Evolutionary conservation across 2,888 invertebrate species (phyloP).

Genomic region (Erannis defoliaria): DNA sequence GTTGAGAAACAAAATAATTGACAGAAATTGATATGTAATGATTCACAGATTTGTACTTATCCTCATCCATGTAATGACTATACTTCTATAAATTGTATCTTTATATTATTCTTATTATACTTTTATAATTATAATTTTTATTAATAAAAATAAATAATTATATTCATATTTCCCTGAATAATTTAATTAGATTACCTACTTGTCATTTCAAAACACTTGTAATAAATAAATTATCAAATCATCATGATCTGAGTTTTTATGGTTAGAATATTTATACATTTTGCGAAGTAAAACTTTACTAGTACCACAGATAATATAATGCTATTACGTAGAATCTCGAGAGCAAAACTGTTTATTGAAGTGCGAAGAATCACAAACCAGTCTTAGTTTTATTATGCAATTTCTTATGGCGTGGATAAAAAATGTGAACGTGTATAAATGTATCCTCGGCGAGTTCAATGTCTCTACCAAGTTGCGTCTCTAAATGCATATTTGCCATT

Average conservation of each 20-base stretch:
- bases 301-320: too few species aligned
- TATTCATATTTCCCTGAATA: too few species aligned
- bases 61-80: too few species aligned
- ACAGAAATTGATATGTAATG: too few species aligned
- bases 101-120: too few species aligned
- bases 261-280: conserved; percentile 20
- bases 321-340: conserved; percentile 49
- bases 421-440: conserved; percentile 32
- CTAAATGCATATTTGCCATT: conserved; percentile 45
- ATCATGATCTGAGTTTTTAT: conserved; percentile 18
- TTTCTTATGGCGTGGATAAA: conserved; percentile 50
- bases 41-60: too few species aligned
- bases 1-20: too few species aligned
- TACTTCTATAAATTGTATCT: too few species aligned
- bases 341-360: conserved; percentile 53
- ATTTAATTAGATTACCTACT: too few species aligned
- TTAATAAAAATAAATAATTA: too few species aligned
- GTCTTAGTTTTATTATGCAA: conserved; percentile 60
- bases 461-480: conserved; percentile 45
- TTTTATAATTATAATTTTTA: too few species aligned
- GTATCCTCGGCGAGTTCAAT: conserved; percentile 49
- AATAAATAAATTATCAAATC: too few species aligned
- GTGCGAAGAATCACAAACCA: conserved; percentile 59
- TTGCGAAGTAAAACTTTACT: conserved; percentile 43
- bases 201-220: conserved; percentile 14